Base-by-base conservation (phyloP, 2,888 invertebrate species). In the Aspidapion aeneum region DNA sequence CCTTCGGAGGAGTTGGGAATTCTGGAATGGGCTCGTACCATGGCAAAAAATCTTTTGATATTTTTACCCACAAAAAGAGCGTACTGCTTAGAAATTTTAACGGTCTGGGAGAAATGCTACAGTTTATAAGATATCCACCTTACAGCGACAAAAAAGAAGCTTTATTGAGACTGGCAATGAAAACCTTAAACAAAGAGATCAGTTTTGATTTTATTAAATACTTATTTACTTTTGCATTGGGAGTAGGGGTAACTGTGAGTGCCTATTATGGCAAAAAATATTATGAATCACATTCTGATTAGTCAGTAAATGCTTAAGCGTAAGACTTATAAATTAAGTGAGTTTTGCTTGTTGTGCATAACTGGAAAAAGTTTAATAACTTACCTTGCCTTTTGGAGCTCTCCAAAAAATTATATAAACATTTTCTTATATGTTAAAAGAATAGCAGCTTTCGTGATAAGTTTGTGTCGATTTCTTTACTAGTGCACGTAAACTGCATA, bases 1-100 rank as follows among this genome's bases (percentile, higher is more conserved):
- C 99, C 0, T 99, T 99, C 80, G 99, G 99, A 58, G 99, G 99
- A 7, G 94, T 99, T 62, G 99, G 99, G 1, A 79, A 84, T 73
- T 96, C 97, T 76, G 73, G 73, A 57, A 94, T 96, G 82, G 97
- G 97, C 49, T 82, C 87, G 0, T 98, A 98, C 80, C 98, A 98
- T 80, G 98, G 98, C 61, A 90, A 90, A 78, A 83, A 84, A 64
- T 88, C 91, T 0, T 98, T 94, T 74, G 94, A 98, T 71, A 94
- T 95, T 0, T 99, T 99, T 81, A 89, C 91, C 0, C 98, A 99
- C 80, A 90, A 91, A 76, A 96, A 96, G 79, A 87, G 91, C 62
- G 89, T 90, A 65, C 82, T 94, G 35, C 83, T 87, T 66, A 90
- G 90, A 77, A 83, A 87, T 77, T 89, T 88, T 74, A 86, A 86